Percentiles rank a stretch among this genome's conserved stretches.
Evolutionary conservation across 1,140 invertebrate genomes (phyloP).

Genomic region (Pogonomyrmex californicus): DNA sequence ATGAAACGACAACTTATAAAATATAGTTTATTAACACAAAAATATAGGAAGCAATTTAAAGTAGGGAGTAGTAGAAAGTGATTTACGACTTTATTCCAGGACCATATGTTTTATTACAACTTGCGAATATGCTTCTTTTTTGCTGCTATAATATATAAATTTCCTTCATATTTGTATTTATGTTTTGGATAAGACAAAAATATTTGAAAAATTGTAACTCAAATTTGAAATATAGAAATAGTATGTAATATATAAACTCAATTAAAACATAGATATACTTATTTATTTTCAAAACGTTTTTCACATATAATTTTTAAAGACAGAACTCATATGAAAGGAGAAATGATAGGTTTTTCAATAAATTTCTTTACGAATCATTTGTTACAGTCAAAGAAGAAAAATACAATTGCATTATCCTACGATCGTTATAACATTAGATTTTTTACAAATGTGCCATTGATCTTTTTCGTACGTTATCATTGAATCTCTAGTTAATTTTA

Average conservation of each 20-base stretch:
- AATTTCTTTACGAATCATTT: slow-evolving; percentile 17
- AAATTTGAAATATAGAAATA: not conserved
- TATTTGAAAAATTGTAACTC: not conserved
- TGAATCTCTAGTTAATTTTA: not conserved
- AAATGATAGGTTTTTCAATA: not conserved
- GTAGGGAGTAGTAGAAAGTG: not conserved
- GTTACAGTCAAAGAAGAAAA: not conserved
- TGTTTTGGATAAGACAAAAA: not conserved
- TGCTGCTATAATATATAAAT: not conserved
- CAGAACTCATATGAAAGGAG: not conserved
- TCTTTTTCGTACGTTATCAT: slow-evolving; percentile 70
- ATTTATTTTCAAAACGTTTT: not conserved
- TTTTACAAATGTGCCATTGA: slow-evolving; percentile 58
- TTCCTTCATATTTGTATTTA: not conserved
- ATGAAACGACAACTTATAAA: slow-evolving; percentile 43
- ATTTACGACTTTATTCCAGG: slow-evolving; percentile 58
- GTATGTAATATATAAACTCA: not conserved
- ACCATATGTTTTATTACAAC: not conserved
- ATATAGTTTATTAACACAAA: slow-evolving; percentile 63
- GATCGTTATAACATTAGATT: slow-evolving; percentile 77
- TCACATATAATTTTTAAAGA: not conserved
- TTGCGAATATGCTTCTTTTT: not conserved
- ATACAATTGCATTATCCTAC: slow-evolving; percentile 71
- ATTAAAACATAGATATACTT: not conserved
- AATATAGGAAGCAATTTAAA: not conserved